phyloP scores from a whole-genome alignment of 2,797 vertebrate species.

The Mus caroli region DNA sequence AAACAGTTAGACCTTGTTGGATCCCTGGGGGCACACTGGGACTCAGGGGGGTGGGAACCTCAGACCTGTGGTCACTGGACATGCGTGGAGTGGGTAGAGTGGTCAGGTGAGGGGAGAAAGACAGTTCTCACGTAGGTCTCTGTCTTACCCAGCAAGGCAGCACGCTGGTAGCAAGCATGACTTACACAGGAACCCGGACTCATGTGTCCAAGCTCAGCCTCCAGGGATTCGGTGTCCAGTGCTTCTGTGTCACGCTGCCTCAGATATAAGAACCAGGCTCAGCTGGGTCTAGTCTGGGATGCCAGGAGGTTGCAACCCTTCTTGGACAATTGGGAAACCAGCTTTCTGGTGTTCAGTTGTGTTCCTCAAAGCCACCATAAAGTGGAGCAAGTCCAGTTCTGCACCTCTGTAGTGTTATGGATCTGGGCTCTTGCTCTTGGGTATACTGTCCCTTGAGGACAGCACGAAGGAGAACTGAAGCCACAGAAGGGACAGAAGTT shows the following conservation, averaged over 20 bases:
- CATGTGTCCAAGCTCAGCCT: rapidly evolving
- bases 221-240: rapidly evolving
- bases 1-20: not conserved
- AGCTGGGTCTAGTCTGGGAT: not conserved
- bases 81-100: too few relatives aligned
- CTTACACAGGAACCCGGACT: not conserved
- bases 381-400: not conserved
- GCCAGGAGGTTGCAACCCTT: not conserved
- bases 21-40: not conserved
- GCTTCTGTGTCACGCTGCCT: rapidly evolving
- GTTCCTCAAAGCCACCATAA: not conserved
- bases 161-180: not conserved
- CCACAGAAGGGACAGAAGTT: too few relatives aligned
- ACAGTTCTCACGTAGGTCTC: too few relatives aligned
- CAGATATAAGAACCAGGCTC: not conserved
- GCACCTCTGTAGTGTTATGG: not conserved
- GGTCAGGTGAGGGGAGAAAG: not conserved
- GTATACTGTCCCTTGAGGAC: not conserved
- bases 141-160: not conserved
- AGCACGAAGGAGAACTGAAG: not conserved
- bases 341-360: not conserved
- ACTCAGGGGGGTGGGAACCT: not conserved
- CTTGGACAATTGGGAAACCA: not conserved
- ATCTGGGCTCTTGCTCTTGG: not conserved
- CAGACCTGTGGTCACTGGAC: not conserved